Base-by-base conservation (phyloP, 2,113 vertebrate species). In the Argyrosomus japonicus region DNA sequence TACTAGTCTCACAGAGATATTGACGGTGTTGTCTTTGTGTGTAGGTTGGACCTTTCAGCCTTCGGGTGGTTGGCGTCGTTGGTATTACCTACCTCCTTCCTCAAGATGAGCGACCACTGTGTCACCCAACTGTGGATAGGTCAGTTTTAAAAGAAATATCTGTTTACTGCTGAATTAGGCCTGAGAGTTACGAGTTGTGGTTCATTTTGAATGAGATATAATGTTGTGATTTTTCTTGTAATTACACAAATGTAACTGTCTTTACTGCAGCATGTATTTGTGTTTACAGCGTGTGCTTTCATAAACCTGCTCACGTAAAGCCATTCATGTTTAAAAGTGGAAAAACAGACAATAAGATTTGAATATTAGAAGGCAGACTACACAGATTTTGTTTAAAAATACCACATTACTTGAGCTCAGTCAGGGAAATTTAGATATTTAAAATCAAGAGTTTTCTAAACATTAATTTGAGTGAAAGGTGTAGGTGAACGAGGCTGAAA, bases 21-120 rank as follows among this genome's bases (percentile, higher is more conserved):
- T 58, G 0, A 29, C 3, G 3, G 2, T 57, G 21, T 14, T 15
- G 27, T 58, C 11, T 70, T 32, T 81, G 9, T 48, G 68, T 77
- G 19, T 53, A 96, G 98, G 97, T 99, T 79, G 99, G 97, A 82
- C 98, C 98, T 0, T 99, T 99, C 93, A 99, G 97, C 87, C 92
- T 99, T 75, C 96, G 98, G 50, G 98, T 99, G 88, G 98, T 99
- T 50, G 98, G 98, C 58, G 98, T 98, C 15, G 97, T 99, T 84
- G 98, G 98, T 47, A 99, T 99, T 84, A 99, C 97, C 0, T 99
- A 99, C 95, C 94, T 99, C 92, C 94, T 99, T 91, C 98, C 98
- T 85, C 98, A 99, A 93, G 97, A 99, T 68, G 98, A 99, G 79
- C 91, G 97, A 77, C 98, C 98, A 45, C 95, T 99, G 81, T 98